Evolutionary conservation across 2,888 invertebrate genomes (phyloP), one percentile per base, ranked within the genome.

Genomic region (Operophtera brumata): DNA sequence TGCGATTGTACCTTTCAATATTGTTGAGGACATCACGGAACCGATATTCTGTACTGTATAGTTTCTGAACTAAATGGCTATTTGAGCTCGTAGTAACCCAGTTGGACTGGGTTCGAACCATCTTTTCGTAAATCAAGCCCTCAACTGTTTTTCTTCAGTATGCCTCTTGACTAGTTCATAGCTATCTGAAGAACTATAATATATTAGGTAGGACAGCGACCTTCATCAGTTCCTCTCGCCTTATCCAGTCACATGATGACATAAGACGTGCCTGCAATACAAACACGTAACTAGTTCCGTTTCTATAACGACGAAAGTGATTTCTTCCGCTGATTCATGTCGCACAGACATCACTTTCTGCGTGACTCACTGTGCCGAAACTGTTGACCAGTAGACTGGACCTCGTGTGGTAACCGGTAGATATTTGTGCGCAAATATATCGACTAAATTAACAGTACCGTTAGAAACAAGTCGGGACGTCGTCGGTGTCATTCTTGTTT

Each of bases 321-420:
- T 70, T 64, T 66, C 70, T 73, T 71, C 66, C 66, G 63, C 49
- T 76, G 75, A 76, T 62, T 76, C 75, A 76, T 59, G 51, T 57
- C 65, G 53, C 61, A 62, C 63, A 59, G 44, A 40, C 54, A 64
- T 55, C 64, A 54, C 65, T 73, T 72, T 74, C 69, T 55, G 68
- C 25, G 47, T 73, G 75, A 76, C 40, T 76, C 75, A 74, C 56
- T 47, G 26, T 61, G 61, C 56, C 66, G 61, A 71, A 62, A 54
- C 57, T 73, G 69, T 54, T 52, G 54, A 44, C 57, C 52, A 54
- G 35, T 54, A 39, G 47, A 43, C 41, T 37, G 41, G 35, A 50
- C 34, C 32, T 43, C 6, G 35, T 37, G 14, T 42, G 32, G 10
- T 30, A 6, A 32, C n/a, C 7, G 11, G 30, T 42, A 42, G 42